These are phyloP conservation scores for Hemichromis elongatus DNA, from an alignment of 2,113 vertebrate species.

Conservation along the genomic window DNA sequence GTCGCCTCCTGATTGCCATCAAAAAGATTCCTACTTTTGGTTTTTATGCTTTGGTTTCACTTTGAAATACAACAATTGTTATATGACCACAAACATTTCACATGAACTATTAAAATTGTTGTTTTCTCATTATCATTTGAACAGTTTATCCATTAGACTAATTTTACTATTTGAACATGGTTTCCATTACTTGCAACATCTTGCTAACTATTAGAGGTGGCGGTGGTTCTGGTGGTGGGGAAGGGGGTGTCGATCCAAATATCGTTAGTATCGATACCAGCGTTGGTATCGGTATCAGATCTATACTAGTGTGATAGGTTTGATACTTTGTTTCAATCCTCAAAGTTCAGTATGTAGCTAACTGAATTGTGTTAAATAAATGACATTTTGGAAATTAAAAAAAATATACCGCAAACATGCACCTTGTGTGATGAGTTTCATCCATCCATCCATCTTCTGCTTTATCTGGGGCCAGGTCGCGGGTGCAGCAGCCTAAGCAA, in stretches of 20 bases:
- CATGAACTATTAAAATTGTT: neutral
- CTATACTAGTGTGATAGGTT: neutral
- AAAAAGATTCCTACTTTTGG: neutral
- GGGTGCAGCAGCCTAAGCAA: no score
- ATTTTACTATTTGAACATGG: neutral
- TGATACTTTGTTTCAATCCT: neutral
- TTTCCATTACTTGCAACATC: neutral
- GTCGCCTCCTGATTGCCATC: neutral
- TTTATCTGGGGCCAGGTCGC: no score
- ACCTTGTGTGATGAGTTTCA: no score
- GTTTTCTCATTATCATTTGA: neutral
- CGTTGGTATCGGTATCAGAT: neutral
- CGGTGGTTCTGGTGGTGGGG: no score
- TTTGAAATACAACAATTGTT: neutral
- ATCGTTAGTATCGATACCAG: neutral
- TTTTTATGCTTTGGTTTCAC: neutral
- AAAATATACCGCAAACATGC: neutral
- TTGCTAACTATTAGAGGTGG: neutral
- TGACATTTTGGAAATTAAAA: neutral
- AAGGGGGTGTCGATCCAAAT: fast-evolving
- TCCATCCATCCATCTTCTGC: no score
- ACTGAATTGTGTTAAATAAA: neutral
- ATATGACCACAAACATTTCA: neutral
- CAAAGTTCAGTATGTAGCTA: neutral
- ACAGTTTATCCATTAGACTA: neutral